Base-by-base conservation (phyloP, 2,888 invertebrate genomes). In the Ennomos quercinarius region DNA sequence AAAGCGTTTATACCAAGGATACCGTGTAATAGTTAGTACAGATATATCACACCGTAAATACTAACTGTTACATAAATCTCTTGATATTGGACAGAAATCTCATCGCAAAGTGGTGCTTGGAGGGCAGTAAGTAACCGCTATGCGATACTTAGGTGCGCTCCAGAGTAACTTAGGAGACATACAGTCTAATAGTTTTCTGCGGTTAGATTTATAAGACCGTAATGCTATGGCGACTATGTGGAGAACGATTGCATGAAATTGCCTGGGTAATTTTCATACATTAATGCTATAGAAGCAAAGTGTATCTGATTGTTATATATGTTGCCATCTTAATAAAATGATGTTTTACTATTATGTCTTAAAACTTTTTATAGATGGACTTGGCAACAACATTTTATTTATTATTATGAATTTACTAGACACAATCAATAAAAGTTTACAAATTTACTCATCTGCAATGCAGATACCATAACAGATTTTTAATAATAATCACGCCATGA, bases 21-120 rank as follows among this genome's bases (percentile, higher is more conserved):
- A 51, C 38, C 57, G 38, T 53, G 58, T 61, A 55, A 61, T 58
- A 62, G 62, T 68, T 68, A 68, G 54, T 56, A 56, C 54, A 66
- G 64, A 64, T 63, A 66, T 61, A 65, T 61, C 61, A 57, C 47
- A 49, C 44, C 57, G 62, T 65, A 67, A 64, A 70, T 68, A 67
- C 65, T 67, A 58, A 53, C 64, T 64, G 64, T 59, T 54, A 51
- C 55, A 68, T 71, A 69, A 71, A 71, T 71, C 68, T 68, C 61
- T 55, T 59, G 63, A 67, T 66, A 71, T 69, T 69, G 69, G 69
- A 69, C 71, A 66, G 71, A 67, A 71, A 69, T 68, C 68, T 66
- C 66, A 68, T 68, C 65, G 66, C 69, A 68, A 67, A 65, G 63
- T 68, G 65, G 68, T 66, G 61, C 61, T 68, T 61, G 63, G 58